phyloP scores from a whole-genome alignment of 2,888 invertebrate species.

The Sclerodermus sp. region DNA sequence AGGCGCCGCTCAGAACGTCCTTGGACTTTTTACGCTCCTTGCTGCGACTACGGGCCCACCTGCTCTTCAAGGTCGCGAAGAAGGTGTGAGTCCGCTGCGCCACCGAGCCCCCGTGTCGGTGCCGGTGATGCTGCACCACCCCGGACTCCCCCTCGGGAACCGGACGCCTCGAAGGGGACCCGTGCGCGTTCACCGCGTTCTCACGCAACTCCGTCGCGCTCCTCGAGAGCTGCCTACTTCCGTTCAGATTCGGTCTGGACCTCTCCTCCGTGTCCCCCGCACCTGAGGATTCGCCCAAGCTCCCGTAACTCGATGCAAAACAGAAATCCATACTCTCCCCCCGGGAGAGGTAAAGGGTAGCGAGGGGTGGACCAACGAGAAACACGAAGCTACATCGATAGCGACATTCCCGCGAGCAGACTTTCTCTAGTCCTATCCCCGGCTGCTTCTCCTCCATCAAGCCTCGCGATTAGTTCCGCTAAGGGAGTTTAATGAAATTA shows the following conservation, averaged over 20 bases:
- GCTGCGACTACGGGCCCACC: slow-evolving; percentile 76
- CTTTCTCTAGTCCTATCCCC: too few species aligned
- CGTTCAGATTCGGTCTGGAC: slow-evolving; percentile 49
- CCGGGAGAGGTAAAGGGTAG: too few species aligned
- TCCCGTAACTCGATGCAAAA: too few species aligned
- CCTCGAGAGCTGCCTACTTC: slow-evolving; percentile 73
- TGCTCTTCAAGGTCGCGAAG: slow-evolving; percentile 79
- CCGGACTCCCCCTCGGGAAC: slow-evolving; percentile 52
- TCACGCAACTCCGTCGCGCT: slow-evolving; percentile 74
- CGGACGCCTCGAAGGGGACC: slow-evolving; percentile 58
- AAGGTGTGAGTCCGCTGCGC: slow-evolving; percentile 82
- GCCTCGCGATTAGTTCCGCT: too few species aligned
- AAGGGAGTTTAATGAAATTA: too few species aligned
- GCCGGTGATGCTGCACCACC: slow-evolving; percentile 44
- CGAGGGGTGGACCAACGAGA: too few species aligned
- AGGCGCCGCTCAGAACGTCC: slow-evolving; percentile 59
- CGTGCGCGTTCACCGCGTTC: slow-evolving; percentile 62
- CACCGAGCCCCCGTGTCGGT: slow-evolving; percentile 70
- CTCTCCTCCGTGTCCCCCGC: slow-evolving; percentile 27
- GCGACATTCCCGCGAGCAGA: too few species aligned
- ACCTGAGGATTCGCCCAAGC: too few species aligned
- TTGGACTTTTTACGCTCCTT: slow-evolving; percentile 71
- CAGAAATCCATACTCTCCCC: too few species aligned
- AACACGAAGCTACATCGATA: too few species aligned
- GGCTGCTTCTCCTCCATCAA: too few species aligned